phyloP scores from a whole-genome alignment of 2,888 invertebrate genomes.

The Stratiomys singularior region DNA sequence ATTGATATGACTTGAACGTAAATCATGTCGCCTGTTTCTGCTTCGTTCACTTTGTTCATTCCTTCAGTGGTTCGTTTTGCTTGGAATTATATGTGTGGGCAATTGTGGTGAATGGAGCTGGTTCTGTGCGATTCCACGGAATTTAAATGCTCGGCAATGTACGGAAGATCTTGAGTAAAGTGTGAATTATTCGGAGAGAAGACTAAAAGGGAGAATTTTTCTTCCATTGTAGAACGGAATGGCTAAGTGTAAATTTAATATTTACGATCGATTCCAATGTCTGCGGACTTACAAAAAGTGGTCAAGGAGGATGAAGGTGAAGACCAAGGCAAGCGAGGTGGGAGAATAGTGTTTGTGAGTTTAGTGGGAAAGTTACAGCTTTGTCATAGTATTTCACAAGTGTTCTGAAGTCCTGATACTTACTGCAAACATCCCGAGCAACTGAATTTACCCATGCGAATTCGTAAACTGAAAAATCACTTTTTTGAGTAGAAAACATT shows the following conservation, averaged over 20 bases:
- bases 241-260: conserved; percentile 40
- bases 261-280: conserved; percentile 36
- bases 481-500: too few species aligned
- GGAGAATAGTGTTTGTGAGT: background rate
- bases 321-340: background rate
- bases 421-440: too few species aligned
- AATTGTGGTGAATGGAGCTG: conserved; percentile 17
- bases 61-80: background rate
- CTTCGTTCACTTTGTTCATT: conserved; percentile 3
- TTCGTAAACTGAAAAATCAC: too few species aligned
- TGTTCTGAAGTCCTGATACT: too few species aligned
- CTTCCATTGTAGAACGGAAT: conserved; percentile 11
- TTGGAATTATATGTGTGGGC: conserved; percentile 25
- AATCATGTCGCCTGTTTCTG: conserved; percentile 17
- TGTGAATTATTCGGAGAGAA: conserved; percentile 5
- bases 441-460: too few species aligned
- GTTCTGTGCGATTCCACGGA: background rate
- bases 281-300: conserved; percentile 6
- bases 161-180: conserved; percentile 23
- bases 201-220: conserved; percentile 5
- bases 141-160: background rate
- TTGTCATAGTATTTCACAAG: too few species aligned
- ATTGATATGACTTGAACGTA: conserved; percentile 16
- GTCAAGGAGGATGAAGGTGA: background rate
- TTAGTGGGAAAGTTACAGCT: too few species aligned